Conservation (phyloP, 2,113 vertebrate genomes). For the Irena cyanogastra region DNA sequence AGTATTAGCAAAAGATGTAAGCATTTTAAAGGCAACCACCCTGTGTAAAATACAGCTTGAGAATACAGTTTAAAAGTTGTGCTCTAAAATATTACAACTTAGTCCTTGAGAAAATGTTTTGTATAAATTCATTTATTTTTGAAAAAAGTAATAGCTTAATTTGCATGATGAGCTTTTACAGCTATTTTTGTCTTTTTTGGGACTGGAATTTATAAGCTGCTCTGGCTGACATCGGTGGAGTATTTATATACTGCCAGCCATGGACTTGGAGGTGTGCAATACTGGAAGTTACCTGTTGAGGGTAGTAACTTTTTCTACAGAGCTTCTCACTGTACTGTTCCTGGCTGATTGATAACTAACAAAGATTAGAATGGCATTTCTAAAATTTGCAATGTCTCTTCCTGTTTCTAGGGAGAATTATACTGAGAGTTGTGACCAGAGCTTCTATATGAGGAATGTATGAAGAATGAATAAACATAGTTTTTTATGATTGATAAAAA, state of each 20-base stretch:
- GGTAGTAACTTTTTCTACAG: neutral
- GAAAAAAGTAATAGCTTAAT: neutral
- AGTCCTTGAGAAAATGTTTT: neutral
- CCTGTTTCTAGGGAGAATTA: neutral
- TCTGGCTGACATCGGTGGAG: neutral
- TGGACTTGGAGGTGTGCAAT: neutral
- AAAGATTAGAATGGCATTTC: neutral
- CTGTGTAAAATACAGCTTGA: neutral
- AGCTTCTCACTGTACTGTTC: neutral
- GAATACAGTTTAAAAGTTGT: neutral
- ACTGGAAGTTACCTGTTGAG: neutral
- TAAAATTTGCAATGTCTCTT: neutral
- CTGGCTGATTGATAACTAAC: neutral
- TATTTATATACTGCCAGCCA: neutral
- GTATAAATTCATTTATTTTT: neutral
- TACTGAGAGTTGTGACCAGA: accelerated
- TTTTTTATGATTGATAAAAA: neutral
- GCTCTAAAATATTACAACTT: neutral
- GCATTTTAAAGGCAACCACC: neutral
- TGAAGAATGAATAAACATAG: neutral
- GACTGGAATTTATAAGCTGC: neutral
- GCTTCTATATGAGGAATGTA: neutral
- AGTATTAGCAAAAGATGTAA: neutral
- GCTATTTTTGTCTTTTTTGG: neutral
- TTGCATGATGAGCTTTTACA: neutral